Evolutionary conservation across 2,113 vertebrate species (phyloP).

Genomic region (Podocnemis expansa): DNA sequence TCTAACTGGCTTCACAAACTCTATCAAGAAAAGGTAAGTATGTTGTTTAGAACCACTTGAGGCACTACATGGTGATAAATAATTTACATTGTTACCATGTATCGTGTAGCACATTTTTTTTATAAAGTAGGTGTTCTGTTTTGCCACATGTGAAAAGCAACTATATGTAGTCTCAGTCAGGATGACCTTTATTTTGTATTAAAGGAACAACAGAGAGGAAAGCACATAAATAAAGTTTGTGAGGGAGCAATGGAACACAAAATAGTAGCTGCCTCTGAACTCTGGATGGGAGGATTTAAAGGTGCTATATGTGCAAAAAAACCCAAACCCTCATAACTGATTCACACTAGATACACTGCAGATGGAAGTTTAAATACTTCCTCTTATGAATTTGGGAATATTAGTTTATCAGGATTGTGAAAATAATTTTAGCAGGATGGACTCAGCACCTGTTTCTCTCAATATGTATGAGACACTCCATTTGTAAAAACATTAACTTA

Average conservation of each 20-base stretch:
- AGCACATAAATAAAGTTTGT: not conserved
- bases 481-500: not conserved
- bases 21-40: conserved; percentile 94
- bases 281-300: not conserved
- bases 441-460: not conserved
- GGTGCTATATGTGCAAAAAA: not conserved
- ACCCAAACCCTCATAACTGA: not conserved
- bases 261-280: not conserved
- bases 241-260: not conserved
- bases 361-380: not conserved
- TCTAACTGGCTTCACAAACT: conserved; percentile 93
- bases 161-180: not conserved
- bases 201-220: not conserved
- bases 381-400: not conserved
- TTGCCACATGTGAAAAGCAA: not conserved
- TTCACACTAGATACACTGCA: not conserved
- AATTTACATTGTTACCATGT: not conserved
- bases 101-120: not conserved
- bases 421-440: not conserved
- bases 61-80: not conserved
- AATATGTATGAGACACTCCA: not conserved
- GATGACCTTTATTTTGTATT: not conserved
- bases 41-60: not conserved
- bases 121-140: not conserved
- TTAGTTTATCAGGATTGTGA: not conserved